These are phyloP conservation scores for Eristalinus sepulchralis DNA, from an alignment of 2,888 invertebrate species.

Conservation along the genomic window DNA sequence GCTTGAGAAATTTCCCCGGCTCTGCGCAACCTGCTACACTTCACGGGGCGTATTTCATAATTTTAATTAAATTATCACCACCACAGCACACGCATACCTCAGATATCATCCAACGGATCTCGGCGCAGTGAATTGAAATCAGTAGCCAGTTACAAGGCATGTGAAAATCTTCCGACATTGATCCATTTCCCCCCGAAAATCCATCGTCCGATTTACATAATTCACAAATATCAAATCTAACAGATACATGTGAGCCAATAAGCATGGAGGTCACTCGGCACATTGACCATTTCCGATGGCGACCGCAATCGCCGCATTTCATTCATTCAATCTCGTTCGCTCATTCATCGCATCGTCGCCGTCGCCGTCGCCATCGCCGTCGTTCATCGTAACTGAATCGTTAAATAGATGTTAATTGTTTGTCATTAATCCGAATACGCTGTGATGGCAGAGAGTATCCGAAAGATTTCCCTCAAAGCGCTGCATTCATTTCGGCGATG, in stretches of 20 bases:
- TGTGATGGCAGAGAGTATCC: constrained; percentile 22
- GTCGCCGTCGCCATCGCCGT: not conserved
- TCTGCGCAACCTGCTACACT: not conserved
- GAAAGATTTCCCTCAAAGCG: not conserved
- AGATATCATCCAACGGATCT: not conserved
- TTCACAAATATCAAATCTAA: constrained; percentile 7
- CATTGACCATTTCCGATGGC: not conserved
- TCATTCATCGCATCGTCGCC: not conserved
- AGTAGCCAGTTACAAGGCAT: constrained; percentile 14
- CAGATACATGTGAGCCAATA: not conserved
- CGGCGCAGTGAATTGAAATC: not conserved
- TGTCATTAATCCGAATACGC: not conserved
- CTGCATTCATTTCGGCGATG: not conserved
- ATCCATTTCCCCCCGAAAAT: constrained; percentile 24
- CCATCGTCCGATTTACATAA: constrained; percentile 1
- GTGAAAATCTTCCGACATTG: constrained; percentile 44
- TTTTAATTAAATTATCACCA: constrained; percentile 34
- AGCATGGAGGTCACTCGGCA: constrained; percentile 15
- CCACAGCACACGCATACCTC: not conserved
- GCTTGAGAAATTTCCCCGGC: not conserved
- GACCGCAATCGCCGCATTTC: not conserved
- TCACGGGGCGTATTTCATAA: constrained; percentile 14
- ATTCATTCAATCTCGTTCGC: not conserved
- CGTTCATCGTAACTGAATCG: constrained; percentile 4
- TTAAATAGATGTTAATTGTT: constrained; percentile 3